Percentiles rank a stretch among this genome's conserved stretches.
These are phyloP conservation scores for Thalassoma bifasciatum DNA, from an alignment of 2,113 vertebrate genomes.

Conservation along the genomic window DNA sequence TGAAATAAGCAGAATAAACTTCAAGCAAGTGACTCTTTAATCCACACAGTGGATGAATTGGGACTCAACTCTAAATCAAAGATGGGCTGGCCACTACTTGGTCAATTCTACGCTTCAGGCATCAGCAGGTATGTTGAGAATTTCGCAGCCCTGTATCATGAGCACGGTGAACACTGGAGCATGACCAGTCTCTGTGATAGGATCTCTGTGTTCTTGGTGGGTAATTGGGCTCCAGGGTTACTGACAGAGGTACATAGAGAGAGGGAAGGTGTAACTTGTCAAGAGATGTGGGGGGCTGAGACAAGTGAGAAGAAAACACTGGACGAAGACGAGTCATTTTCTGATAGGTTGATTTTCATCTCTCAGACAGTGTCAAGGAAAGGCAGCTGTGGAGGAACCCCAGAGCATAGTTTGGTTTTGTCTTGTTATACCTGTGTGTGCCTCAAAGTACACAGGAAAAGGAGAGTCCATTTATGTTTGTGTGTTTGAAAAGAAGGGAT, in stretches of 20 bases:
- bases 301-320: constrained; percentile 39
- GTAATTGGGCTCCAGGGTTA: constrained; percentile 79
- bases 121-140: constrained; percentile 61
- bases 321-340: constrained; percentile 38
- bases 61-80: constrained; percentile 45
- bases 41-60: constrained; percentile 41
- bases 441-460: not conserved
- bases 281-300: constrained; percentile 31
- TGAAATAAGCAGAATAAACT: constrained; percentile 52
- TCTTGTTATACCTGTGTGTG: not conserved
- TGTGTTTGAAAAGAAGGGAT: constrained; percentile 9
- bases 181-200: constrained; percentile 70
- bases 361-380: constrained; percentile 9
- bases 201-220: constrained; percentile 68
- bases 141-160: constrained; percentile 45
- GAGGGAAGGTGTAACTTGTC: constrained; percentile 58
- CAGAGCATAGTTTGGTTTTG: not conserved
- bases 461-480: constrained; percentile 1
- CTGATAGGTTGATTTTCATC: constrained; percentile 37
- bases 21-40: constrained; percentile 38
- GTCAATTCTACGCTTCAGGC: constrained; percentile 46
- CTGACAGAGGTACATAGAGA: constrained; percentile 43
- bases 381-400: constrained; percentile 11
- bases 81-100: constrained; percentile 27
- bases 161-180: constrained; percentile 58